Conservation (phyloP, 2,888 invertebrate genomes). For the Hoplodrina blanda region DNA sequence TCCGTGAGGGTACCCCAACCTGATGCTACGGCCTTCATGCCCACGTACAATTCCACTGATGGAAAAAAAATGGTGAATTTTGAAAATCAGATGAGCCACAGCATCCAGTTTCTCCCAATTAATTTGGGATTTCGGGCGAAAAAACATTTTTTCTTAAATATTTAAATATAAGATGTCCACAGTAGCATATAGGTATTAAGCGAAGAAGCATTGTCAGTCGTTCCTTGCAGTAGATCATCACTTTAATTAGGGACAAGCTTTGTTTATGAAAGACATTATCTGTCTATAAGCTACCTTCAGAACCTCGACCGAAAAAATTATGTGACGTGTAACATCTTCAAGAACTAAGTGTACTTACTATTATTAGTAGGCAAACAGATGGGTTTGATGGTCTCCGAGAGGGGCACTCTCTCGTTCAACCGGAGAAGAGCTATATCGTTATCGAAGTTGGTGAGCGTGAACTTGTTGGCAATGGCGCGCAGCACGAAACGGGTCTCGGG, state of each 20-base stretch:
- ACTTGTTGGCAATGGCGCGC: conserved; percentile 94
- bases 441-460: conserved; percentile 96
- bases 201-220: too few species aligned
- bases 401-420: conserved; percentile 95
- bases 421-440: conserved; percentile 96
- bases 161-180: too few species aligned
- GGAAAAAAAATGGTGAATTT: neutral
- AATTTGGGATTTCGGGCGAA: too few species aligned
- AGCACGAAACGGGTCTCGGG: conserved; percentile 95
- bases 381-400: conserved; percentile 95
- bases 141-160: too few species aligned
- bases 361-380: conserved; percentile 93
- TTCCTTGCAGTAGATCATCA: too few species aligned
- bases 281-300: too few species aligned
- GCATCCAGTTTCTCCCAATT: neutral
- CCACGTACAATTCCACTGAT: conserved; percentile 93
- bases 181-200: too few species aligned
- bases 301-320: too few species aligned
- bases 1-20: conserved; percentile 97
- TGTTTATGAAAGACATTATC: too few species aligned
- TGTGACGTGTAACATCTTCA: neutral
- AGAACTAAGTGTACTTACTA: conserved; percentile 84
- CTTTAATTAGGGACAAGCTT: too few species aligned
- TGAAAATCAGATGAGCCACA: neutral
- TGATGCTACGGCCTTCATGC: conserved; percentile 93